A percentile compares a stretch with the other conserved stretches of the same genome.
Conservation (phyloP, 2,888 invertebrate genomes). For the Chrysodeixis includens region DNA sequence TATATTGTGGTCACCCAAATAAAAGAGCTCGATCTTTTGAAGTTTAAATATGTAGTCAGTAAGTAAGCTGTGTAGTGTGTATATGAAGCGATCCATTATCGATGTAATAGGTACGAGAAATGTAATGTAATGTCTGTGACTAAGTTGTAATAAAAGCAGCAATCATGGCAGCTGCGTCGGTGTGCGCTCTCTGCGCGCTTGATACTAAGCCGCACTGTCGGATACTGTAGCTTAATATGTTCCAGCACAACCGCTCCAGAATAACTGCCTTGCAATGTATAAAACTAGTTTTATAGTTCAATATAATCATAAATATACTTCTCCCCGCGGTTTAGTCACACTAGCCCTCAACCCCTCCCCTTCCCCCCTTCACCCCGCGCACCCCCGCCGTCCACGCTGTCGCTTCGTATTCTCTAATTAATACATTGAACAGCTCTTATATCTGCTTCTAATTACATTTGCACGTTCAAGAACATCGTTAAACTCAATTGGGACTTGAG, state of each 20-base stretch:
- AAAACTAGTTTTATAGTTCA: constrained; percentile 48
- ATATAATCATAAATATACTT: constrained; percentile 42
- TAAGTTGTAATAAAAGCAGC: not conserved
- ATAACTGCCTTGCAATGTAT: constrained; percentile 37
- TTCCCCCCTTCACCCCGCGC: not conserved
- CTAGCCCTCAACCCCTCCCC: constrained; percentile 17
- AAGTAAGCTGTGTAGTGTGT: not conserved
- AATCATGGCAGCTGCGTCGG: not conserved
- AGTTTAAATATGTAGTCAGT: not conserved
- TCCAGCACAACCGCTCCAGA: constrained; percentile 25
- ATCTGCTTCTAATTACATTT: constrained; percentile 53
- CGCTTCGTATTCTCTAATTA: constrained; percentile 38
- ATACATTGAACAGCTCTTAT: constrained; percentile 51
- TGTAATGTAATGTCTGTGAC: not conserved
- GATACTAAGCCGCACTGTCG: not conserved
- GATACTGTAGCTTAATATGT: constrained; percentile 3
- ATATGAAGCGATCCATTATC: not conserved
- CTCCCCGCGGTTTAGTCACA: constrained; percentile 20
- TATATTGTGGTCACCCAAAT: not conserved
- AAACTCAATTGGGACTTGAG: constrained; percentile 39
- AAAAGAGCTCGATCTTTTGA: not conserved
- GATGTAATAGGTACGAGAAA: not conserved
- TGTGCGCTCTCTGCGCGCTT: not conserved
- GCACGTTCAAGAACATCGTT: constrained; percentile 47
- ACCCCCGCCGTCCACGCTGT: not conserved